phyloP scores from a whole-genome alignment of 2,888 invertebrate species.

The Heliconius ethilla region DNA sequence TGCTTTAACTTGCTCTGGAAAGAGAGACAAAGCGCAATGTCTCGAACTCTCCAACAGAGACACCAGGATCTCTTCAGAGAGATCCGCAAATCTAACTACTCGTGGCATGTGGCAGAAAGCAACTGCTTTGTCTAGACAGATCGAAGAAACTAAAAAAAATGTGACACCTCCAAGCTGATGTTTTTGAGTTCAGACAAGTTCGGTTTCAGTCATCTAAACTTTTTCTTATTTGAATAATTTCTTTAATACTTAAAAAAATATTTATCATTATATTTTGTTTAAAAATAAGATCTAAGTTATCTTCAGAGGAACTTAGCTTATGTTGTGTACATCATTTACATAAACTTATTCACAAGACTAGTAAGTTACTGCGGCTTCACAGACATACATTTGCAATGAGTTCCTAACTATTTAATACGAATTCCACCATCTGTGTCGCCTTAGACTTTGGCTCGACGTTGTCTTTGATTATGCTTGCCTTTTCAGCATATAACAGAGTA shows the following conservation, averaged over 20 bases:
- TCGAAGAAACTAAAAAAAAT: neutral
- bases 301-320: neutral
- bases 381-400: neutral
- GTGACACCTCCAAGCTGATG: neutral
- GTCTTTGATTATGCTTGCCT: neutral
- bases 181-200: no score
- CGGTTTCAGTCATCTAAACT: no score
- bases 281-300: no score
- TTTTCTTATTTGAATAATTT: no score
- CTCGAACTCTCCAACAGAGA: no score
- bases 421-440: neutral
- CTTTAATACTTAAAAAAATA: neutral
- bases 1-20: no score
- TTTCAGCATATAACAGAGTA: no score
- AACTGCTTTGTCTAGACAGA: no score
- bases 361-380: neutral
- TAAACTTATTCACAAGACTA: neutral
- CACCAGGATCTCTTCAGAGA: no score
- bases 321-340: neutral
- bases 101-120: neutral
- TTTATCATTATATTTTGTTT: no score
- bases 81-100: no score
- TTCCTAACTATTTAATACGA: constrained; percentile 4
- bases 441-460: neutral
- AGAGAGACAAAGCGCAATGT: no score